Evolutionary conservation across 2,797 vertebrate genomes (phyloP).

Genomic region (Enteromius thamalakanensis): DNA sequence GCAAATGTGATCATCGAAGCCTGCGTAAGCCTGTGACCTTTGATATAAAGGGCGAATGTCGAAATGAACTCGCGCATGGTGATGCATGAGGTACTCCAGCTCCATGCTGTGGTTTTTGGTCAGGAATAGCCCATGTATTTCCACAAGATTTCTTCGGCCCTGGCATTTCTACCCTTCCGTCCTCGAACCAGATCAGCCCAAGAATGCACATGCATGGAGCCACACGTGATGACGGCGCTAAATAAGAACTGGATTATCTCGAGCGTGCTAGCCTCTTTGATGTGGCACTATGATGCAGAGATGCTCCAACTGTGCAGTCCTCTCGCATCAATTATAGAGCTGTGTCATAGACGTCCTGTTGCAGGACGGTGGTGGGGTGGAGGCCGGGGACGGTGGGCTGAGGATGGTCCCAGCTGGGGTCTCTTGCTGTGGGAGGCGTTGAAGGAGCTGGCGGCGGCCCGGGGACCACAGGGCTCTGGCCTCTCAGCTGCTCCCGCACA

Average conservation of each 20-base stretch:
- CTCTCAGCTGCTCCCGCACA: slow-evolving; percentile 90
- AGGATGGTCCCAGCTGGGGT: slow-evolving; percentile 76
- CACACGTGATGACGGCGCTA: slow-evolving; percentile 59
- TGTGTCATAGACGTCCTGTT: slow-evolving; percentile 92
- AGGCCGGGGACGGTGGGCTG: slow-evolving; percentile 67
- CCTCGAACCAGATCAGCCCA: slow-evolving; percentile 12
- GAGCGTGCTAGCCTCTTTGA: slow-evolving; percentile 52
- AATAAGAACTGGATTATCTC: slow-evolving; percentile 69
- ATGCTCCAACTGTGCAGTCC: slow-evolving; percentile 55
- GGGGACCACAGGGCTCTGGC: slow-evolving; percentile 74
- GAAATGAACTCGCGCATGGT: slow-evolving; percentile 64
- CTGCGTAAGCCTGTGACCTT: slow-evolving; percentile 62
- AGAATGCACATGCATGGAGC: slow-evolving; percentile 57
- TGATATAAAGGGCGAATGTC: slow-evolving; percentile 78
- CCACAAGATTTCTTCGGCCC: slow-evolving; percentile 55
- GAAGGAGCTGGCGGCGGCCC: slow-evolving; percentile 68
- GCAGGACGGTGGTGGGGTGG: slow-evolving; percentile 65
- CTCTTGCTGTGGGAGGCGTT: slow-evolving; percentile 71
- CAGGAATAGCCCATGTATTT: slow-evolving; percentile 54
- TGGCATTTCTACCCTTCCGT: slow-evolving; percentile 48
- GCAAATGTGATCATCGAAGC: slow-evolving; percentile 55
- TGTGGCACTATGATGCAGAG: slow-evolving; percentile 66
- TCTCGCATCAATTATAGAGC: slow-evolving; percentile 80
- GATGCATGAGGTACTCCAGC: slow-evolving; percentile 69
- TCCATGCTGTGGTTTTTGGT: slow-evolving; percentile 62